Evolutionary conservation across 2,888 invertebrate genomes (phyloP), one percentile per base, ranked within the genome.

Genomic region (Tenthredo amoena): DNA sequence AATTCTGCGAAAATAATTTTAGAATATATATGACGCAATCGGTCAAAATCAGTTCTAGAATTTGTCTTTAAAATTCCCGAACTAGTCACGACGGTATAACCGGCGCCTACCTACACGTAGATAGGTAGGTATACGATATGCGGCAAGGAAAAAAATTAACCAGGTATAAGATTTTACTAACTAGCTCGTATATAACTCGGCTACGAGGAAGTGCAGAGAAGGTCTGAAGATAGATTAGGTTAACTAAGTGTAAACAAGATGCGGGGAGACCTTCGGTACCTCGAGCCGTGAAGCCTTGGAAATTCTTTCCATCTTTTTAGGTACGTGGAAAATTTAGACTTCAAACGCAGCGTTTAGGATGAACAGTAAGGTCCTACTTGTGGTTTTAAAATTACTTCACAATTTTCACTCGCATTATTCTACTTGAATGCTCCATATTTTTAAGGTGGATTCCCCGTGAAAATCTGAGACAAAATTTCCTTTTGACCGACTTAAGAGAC

Each of bases 211-310:
- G 83, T 62, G 65, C n/a, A n/a, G 68, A 47, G 83, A 83, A 83
- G 26, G 43, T 31, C 68, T 43, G 83, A 83, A 47, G 71, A 83
- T 40, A 83, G 83, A 83, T 83, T 83, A 71, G 83, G 65, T 71
- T 83, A 83, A 83, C 83, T 71, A 71, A 83, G 83, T 83, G 83
- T 65, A 83, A 83, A 83, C 83, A 83, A 83, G 71, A 83, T 71
- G 83, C 50, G 47, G 47, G 68, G 68, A 65, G 83, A 71, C 71
- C 68, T 83, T 47, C 68, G 47, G 12, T 50, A 34, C 47, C 34
- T 43, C 47, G 43, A n/a, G 18, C 55, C n/a, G 7, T 55, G 65
- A 83, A 71, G 65, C 71, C 68, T 71, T 83, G 50, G 83, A 65
- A 83, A 81, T 81, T 50, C 15, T 62, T 81, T 81, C 9, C 55